Conservation (phyloP, 2,888 invertebrate species). For the Toxonevra muliebris region DNA sequence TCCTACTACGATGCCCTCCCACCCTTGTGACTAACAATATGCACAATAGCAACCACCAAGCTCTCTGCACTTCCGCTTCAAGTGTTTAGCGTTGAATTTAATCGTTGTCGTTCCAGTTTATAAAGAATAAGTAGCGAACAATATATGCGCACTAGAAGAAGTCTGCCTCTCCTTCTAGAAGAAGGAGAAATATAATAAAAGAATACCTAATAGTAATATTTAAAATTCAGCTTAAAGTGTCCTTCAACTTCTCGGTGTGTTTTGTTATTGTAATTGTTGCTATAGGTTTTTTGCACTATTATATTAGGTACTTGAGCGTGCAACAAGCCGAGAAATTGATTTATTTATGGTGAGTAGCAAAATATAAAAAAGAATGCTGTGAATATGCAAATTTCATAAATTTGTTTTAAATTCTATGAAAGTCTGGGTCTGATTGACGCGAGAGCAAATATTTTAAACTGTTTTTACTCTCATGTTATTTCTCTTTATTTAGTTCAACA, state of each 20-base stretch:
- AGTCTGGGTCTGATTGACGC: too few relatives aligned
- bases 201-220: slow-evolving; percentile 6
- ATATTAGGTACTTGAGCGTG: slow-evolving; percentile 18
- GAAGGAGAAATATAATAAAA: background rate
- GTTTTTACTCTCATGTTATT: too few relatives aligned
- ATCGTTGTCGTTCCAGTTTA: slow-evolving; percentile 22
- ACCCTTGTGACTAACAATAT: too few relatives aligned
- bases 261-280: slow-evolving; percentile 15
- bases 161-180: background rate
- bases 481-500: too few relatives aligned
- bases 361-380: too few relatives aligned
- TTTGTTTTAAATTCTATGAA: too few relatives aligned
- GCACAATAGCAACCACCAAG: background rate
- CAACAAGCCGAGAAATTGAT: slow-evolving; percentile 27
- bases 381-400: too few relatives aligned
- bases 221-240: slow-evolving; percentile 24
- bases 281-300: background rate
- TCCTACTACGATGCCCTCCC: too few relatives aligned
- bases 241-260: slow-evolving; percentile 25
- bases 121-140: background rate
- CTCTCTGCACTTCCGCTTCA: background rate
- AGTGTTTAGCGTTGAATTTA: slow-evolving; percentile 18
- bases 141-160: background rate
- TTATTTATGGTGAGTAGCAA: slow-evolving; percentile 4
- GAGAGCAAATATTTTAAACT: too few relatives aligned